A percentile compares a stretch with the other conserved stretches of the same genome.
phyloP scores from a whole-genome alignment of 2,797 vertebrate species.

The Enteromius afrohamiltoni region DNA sequence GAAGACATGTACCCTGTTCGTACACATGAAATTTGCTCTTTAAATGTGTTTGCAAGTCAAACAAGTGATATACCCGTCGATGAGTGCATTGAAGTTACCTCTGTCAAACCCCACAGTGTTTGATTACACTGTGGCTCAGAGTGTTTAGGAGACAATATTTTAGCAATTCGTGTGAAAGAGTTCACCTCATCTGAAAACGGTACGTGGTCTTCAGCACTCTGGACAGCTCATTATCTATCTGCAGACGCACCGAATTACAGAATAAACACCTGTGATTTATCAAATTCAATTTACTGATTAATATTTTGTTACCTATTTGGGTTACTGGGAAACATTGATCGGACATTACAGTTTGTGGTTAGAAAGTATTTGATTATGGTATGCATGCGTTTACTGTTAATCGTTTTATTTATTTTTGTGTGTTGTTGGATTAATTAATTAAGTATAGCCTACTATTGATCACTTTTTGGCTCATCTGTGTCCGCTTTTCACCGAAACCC shows the following conservation, averaged over 20 bases:
- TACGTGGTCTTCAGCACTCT: conserved; percentile 63
- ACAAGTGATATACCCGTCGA: background rate
- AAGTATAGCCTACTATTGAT: background rate
- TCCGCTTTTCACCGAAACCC: conserved; percentile 53
- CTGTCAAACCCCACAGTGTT: background rate
- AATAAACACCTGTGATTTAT: background rate
- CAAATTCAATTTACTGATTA: background rate
- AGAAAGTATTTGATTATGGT: background rate
- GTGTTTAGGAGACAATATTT: background rate
- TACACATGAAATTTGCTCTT: background rate
- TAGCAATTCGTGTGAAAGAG: background rate
- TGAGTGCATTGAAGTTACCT: background rate
- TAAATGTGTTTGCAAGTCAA: background rate
- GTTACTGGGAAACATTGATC: background rate
- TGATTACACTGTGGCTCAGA: background rate
- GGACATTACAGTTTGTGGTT: background rate
- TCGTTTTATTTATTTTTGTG: background rate
- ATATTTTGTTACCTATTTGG: background rate
- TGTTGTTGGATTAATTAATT: background rate
- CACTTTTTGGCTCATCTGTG: background rate
- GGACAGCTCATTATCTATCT: conserved; percentile 61
- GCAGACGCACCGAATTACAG: background rate
- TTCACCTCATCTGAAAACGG: conserved; percentile 1
- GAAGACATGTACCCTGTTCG: background rate
- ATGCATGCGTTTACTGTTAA: background rate